phyloP scores from a whole-genome alignment of 2,888 invertebrate genomes.

The Odontocolon sp. region DNA sequence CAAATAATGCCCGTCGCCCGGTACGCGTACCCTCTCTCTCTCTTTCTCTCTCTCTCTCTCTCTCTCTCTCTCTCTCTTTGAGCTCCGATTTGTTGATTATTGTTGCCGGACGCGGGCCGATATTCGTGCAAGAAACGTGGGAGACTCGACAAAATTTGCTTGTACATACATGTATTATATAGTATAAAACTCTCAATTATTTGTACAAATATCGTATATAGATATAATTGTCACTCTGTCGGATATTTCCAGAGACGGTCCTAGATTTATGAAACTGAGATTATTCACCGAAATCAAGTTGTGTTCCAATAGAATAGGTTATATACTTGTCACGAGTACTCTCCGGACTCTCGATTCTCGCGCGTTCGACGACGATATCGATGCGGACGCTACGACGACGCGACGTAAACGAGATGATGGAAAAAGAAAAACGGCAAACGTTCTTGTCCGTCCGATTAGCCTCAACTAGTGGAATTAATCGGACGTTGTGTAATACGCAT shows the following conservation, averaged over 20 bases:
- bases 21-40: background rate
- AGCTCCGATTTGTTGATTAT: too few species aligned
- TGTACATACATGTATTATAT: conserved; percentile 42
- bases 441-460: too few species aligned
- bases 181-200: conserved; percentile 14
- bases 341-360: too few species aligned
- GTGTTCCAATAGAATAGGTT: conserved; percentile 76
- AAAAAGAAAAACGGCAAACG: too few species aligned
- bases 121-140: too few species aligned
- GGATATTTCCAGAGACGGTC: conserved; percentile 25
- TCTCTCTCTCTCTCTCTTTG: background rate
- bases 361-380: too few species aligned
- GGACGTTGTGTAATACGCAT: too few species aligned
- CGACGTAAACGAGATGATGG: too few species aligned
- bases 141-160: background rate
- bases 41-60: background rate
- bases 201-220: conserved; percentile 8
- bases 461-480: too few species aligned
- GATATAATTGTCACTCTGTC: background rate
- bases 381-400: too few species aligned
- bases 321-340: conserved; percentile 66
- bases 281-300: conserved; percentile 77
- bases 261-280: conserved; percentile 74
- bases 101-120: too few species aligned
- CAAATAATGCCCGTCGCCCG: too few species aligned